Conservation (phyloP, 2,113 vertebrate genomes). For the Mormoops blainvillei region DNA sequence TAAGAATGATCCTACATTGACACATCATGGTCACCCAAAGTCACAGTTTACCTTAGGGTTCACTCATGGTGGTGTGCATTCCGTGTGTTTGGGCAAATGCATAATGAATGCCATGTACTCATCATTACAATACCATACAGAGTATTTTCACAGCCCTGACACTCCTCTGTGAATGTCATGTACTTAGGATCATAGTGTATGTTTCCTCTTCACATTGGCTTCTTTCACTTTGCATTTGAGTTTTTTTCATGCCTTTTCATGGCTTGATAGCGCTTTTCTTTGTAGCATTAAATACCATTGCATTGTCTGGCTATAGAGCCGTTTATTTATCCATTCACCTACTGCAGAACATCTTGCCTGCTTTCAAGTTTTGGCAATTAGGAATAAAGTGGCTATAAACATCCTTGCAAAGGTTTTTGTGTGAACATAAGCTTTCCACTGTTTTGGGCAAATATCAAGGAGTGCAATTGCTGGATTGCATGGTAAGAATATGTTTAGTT, state of each 20-base stretch:
- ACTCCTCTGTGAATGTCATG: not conserved
- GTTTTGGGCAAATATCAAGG: not conserved
- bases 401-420: not conserved
- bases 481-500: not conserved
- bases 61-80: not conserved
- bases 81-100: not conserved
- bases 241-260: not conserved
- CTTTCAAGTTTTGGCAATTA: not conserved
- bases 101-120: not conserved
- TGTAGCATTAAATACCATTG: not conserved
- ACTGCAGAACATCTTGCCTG: not conserved
- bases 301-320: not conserved
- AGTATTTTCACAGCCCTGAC: not conserved
- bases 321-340: not conserved
- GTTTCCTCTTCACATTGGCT: not conserved
- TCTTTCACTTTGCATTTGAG: not conserved
- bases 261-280: not conserved
- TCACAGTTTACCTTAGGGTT: not conserved
- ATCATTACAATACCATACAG: not conserved
- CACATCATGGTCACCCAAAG: not conserved
- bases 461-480: not conserved
- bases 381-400: not conserved
- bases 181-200: not conserved
- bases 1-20: not conserved
- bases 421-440: not conserved